Base-by-base conservation (phyloP, 2,113 vertebrate species). In the Elanus axillaris region DNA sequence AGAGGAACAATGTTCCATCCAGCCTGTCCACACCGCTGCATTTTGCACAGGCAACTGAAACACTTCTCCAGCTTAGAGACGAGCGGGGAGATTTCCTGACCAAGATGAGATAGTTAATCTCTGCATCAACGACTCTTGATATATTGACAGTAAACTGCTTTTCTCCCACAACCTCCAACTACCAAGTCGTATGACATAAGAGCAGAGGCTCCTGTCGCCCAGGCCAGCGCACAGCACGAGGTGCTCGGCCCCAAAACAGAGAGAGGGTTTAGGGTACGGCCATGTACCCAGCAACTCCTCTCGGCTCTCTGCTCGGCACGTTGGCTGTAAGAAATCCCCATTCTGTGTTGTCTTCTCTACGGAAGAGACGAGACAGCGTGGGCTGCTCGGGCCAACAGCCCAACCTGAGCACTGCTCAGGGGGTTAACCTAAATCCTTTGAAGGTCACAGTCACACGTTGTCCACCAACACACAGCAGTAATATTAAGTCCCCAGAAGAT, bases 1-100 rank as follows among this genome's bases (percentile, higher is more conserved):
- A 90, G 36, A 94, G 17, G 60, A 90, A 68, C 10, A 7, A 10
- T 2, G 0, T 53, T 85, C 87, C 48, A 60, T 31, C 7, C 60
- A 59, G n/a, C 32, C 52, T 36, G n/a, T 89, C 68, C 42, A 45
- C 40, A 43, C 20, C 13, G 38, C 69, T 55, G 31, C 0, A 0
- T 85, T 94, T 96, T 47, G 38, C 77, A 45, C 1, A 1, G 22
- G 36, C 66, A 73, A 79, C 12, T 53, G 66, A 92, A 92, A 85
- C 0, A 25, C 3, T 55, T 67, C 38, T 48, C 47, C 25, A 53
- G 47, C 29, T 50, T 38, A 43, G 18, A 81, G 60, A 84, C 92
- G 84, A 89, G 32, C 4, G 20, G 48, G 48, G 36, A 87, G 16
- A 72, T 82, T 59, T 88, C 79, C 86, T n/a, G 13, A 73, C 62